phyloP scores from a whole-genome alignment of 2,113 vertebrate genomes.

The Cricetomys ansorgei region DNA sequence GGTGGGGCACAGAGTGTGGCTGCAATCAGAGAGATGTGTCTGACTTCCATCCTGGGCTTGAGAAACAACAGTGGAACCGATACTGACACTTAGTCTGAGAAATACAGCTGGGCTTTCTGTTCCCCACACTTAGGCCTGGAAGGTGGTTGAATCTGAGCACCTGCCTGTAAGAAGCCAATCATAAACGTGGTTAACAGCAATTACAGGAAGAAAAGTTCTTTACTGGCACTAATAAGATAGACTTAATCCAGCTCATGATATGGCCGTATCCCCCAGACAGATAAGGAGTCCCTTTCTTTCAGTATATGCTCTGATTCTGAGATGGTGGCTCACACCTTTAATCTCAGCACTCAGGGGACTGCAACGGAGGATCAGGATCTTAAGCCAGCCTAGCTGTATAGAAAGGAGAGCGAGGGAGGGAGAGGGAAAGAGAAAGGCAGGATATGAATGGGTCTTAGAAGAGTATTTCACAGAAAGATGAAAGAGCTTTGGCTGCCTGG shows the following conservation, averaged over 20 bases:
- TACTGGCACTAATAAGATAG: background rate
- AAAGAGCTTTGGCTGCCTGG: background rate
- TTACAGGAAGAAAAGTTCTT: background rate
- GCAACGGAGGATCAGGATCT: background rate
- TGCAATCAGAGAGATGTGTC: background rate
- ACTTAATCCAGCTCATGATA: background rate
- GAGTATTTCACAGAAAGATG: background rate
- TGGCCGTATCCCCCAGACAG: background rate
- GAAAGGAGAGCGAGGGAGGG: background rate
- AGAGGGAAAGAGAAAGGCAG: background rate
- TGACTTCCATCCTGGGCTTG: background rate
- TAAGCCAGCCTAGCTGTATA: background rate
- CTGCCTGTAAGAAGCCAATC: background rate
- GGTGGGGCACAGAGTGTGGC: background rate
- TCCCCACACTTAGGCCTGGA: background rate
- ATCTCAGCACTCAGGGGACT: background rate
- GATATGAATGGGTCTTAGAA: background rate
- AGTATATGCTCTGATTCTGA: background rate
- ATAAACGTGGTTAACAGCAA: background rate
- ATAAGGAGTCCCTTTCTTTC: background rate
- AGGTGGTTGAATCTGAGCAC: background rate
- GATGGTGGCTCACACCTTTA: background rate
- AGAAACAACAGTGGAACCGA: background rate
- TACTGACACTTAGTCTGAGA: background rate
- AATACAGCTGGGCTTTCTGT: no score